A percentile compares a stretch with the other conserved stretches of the same genome.
Conservation (phyloP, 2,888 invertebrate species). For the Drosophila anomalipes region DNA sequence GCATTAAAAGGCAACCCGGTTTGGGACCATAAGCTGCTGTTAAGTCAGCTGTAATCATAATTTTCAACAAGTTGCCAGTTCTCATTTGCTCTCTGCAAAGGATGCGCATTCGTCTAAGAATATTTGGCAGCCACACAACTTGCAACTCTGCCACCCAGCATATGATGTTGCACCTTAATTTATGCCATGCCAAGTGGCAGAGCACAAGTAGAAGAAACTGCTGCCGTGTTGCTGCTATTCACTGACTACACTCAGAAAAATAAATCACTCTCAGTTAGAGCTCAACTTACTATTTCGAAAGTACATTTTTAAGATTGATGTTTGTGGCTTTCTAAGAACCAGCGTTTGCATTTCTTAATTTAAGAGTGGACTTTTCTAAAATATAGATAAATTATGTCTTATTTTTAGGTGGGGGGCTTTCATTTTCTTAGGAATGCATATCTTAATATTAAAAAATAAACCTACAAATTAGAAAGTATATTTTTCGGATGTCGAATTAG, state of each 20-base stretch:
- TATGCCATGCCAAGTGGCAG: constrained; percentile 67
- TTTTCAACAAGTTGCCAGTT: constrained; percentile 58
- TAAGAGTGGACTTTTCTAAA: neutral
- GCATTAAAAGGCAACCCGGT: constrained; percentile 30
- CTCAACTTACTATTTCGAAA: neutral
- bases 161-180: constrained; percentile 37
- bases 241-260: neutral
- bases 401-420: too few species aligned
- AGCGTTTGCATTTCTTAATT: neutral
- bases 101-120: constrained; percentile 44
- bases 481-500: too few species aligned
- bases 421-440: too few species aligned
- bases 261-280: neutral
- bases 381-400: too few species aligned
- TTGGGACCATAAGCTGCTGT: constrained; percentile 26
- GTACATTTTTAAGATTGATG: neutral
- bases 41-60: constrained; percentile 51
- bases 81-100: constrained; percentile 18
- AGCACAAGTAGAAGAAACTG: constrained; percentile 22
- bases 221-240: neutral
- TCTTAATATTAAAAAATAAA: too few species aligned
- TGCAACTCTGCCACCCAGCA: constrained; percentile 25
- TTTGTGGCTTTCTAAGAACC: neutral
- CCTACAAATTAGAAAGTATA: too few species aligned
- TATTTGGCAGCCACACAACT: constrained; percentile 45